Evolutionary conservation across 2,888 invertebrate species (phyloP).

Genomic region (Caradrina clavipalpis): DNA sequence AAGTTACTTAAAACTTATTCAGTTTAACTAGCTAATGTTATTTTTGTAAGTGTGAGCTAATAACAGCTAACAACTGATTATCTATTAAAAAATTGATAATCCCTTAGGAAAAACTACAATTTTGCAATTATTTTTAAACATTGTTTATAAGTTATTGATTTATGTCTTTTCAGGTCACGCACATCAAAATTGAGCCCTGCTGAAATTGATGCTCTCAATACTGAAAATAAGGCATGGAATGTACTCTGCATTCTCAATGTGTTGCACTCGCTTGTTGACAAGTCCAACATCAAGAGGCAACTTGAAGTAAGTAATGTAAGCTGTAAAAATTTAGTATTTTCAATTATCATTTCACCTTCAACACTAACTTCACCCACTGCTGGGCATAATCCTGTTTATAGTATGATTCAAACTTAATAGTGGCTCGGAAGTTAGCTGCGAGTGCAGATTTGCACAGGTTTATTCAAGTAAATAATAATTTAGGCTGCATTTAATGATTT

Average conservation of each 20-base stretch:
- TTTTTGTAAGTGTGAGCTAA: no score
- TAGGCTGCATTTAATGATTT: no score
- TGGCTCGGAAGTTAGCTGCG: no score
- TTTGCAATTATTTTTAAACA: no score
- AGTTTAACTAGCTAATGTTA: no score
- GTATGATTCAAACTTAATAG: no score
- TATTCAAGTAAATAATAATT: no score
- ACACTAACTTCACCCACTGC: slow-evolving; percentile 13
- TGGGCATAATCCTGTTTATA: slow-evolving; percentile 2
- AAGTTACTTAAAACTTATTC: not conserved
- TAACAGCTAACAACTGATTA: no score
- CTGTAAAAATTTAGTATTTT: slow-evolving; percentile 49
- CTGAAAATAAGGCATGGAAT: slow-evolving; percentile 98
- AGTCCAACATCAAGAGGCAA: slow-evolving; percentile 99
- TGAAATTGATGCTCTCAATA: slow-evolving; percentile 94
- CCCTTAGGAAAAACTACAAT: no score
- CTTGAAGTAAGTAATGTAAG: slow-evolving; percentile 93
- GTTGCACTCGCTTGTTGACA: slow-evolving; percentile 98
- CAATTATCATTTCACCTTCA: slow-evolving; percentile 21
- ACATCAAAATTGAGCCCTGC: slow-evolving; percentile 94
- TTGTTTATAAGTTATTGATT: not conserved
- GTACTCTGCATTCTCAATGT: slow-evolving; percentile 99
- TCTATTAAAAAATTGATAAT: no score
- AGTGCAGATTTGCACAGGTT: no score
- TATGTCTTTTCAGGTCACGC: slow-evolving; percentile 85